A percentile compares a stretch with the other conserved stretches of the same genome.
These are phyloP conservation scores for Camptogramma bilineatum DNA, from an alignment of 2,888 invertebrate species.

Conservation along the genomic window DNA sequence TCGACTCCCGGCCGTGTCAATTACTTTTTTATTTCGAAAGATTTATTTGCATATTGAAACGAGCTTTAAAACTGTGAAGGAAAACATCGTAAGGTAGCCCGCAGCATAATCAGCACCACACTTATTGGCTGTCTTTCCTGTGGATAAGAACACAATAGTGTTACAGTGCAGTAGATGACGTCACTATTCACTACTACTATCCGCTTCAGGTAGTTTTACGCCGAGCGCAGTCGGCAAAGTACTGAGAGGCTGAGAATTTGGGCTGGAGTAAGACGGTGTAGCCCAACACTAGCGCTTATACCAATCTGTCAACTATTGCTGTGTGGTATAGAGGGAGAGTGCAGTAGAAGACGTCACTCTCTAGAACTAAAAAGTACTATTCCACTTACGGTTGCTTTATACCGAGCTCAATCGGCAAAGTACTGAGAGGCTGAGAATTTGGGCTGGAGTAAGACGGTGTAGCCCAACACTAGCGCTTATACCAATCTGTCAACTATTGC, in stretches of 20 bases:
- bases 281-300: conserved; percentile 92
- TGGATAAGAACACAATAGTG: too few species aligned
- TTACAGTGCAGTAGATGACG: too few species aligned
- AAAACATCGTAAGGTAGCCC: too few species aligned
- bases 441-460: conserved; percentile 94
- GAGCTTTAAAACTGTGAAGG: too few species aligned
- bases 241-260: conserved; percentile 98
- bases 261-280: conserved; percentile 94
- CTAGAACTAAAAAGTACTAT: background rate
- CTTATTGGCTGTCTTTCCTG: too few species aligned
- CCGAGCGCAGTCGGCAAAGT: conserved; percentile 96
- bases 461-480: conserved; percentile 91
- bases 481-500: conserved; percentile 95
- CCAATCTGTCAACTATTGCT: conserved; percentile 94
- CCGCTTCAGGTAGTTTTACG: too few species aligned
- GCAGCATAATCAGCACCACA: too few species aligned
- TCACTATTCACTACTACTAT: too few species aligned
- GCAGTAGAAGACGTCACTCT: conserved; percentile 92
- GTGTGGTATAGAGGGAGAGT: conserved; percentile 98
- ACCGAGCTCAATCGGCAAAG: conserved; percentile 96
- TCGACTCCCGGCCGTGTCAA: too few species aligned
- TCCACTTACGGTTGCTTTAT: conserved; percentile 98
- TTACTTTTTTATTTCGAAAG: too few species aligned
- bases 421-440: conserved; percentile 98
- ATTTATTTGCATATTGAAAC: too few species aligned